Evolutionary conservation across 2,888 invertebrate species (phyloP).

Genomic region (Dastarcus helophoroides): DNA sequence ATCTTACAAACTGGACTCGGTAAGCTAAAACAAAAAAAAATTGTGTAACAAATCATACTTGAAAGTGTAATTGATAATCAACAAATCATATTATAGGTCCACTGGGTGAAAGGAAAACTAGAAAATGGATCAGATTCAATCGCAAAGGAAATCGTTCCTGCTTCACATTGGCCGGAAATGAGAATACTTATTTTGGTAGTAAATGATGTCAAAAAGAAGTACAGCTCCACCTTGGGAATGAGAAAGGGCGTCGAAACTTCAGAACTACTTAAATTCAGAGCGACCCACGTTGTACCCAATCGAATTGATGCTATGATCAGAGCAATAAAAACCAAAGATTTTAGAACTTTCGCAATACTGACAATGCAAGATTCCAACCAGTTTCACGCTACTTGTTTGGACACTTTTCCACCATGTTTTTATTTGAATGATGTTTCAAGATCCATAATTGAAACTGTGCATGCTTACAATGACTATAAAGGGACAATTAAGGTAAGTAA

Average conservation of each 20-base stretch:
- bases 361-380: slow-evolving; percentile 98
- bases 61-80: no score
- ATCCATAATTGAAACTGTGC: slow-evolving; percentile 66
- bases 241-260: slow-evolving; percentile 68
- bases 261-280: slow-evolving; percentile 63
- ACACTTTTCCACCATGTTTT: slow-evolving; percentile 85
- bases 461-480: slow-evolving; percentile 64
- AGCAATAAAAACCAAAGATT: slow-evolving; percentile 59
- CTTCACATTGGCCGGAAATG: slow-evolving; percentile 82
- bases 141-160: slow-evolving; percentile 60
- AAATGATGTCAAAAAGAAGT: slow-evolving; percentile 69
- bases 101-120: slow-evolving; percentile 68
- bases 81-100: slow-evolving; percentile 42
- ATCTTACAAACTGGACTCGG: no score
- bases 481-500: slow-evolving; percentile 47
- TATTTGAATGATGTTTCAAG: slow-evolving; percentile 89
- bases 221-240: slow-evolving; percentile 87
- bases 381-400: slow-evolving; percentile 87
- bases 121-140: slow-evolving; percentile 63
- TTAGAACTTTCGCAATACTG: slow-evolving; percentile 75
- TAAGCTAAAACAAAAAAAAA: not conserved
- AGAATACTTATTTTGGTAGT: slow-evolving; percentile 82
- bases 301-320: slow-evolving; percentile 48
- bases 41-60: no score
- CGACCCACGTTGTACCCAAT: slow-evolving; percentile 59